Evolutionary conservation across 2,888 invertebrate species (phyloP).

Genomic region (Epistrophe eligans): DNA sequence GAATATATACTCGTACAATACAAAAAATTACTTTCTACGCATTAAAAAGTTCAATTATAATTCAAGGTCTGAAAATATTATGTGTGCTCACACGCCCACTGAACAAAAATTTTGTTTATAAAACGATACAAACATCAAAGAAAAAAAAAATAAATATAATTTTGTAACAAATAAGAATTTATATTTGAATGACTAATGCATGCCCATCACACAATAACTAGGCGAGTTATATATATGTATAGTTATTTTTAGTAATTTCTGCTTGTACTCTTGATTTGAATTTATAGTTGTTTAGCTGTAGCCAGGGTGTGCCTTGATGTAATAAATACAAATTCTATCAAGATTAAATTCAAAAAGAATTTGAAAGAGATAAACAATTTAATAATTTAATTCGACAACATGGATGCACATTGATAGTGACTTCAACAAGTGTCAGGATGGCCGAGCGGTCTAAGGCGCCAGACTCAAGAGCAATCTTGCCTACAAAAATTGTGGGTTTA

Average conservation of each 20-base stretch:
- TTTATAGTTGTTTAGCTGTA: neutral
- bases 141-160: constrained; percentile 37
- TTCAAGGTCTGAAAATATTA: constrained; percentile 49
- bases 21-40: constrained; percentile 44
- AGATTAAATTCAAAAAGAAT: neutral
- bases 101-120: constrained; percentile 11
- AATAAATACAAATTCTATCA: neutral
- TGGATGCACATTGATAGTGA: neutral
- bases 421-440: constrained; percentile 77
- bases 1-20: neutral
- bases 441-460: constrained; percentile 80
- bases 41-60: constrained; percentile 62
- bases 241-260: constrained; percentile 58
- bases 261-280: constrained; percentile 31
- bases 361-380: neutral
- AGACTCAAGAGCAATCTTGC: constrained; percentile 79
- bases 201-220: constrained; percentile 50
- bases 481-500: constrained; percentile 36
- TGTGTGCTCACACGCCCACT: constrained; percentile 33
- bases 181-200: constrained; percentile 61
- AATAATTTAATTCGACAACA: neutral
- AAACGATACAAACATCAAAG: constrained; percentile 14
- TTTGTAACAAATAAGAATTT: constrained; percentile 50
- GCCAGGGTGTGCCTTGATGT: constrained; percentile 11
- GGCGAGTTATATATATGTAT: constrained; percentile 50